Evolutionary conservation across 2,888 invertebrate species (phyloP).

Genomic region (Megamerina dolium): DNA sequence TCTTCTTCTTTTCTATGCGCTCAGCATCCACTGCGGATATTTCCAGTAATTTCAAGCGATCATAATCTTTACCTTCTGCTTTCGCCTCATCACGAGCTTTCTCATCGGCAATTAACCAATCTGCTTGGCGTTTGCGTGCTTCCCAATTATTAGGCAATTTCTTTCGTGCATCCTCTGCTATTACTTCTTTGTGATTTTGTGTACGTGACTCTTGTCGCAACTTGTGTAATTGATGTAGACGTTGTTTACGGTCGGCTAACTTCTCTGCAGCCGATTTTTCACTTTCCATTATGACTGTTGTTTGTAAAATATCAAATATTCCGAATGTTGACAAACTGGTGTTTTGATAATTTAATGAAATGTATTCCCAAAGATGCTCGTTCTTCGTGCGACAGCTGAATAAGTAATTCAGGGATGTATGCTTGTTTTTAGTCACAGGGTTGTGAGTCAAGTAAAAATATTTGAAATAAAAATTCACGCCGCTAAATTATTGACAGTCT

Average conservation of each 20-base stretch:
- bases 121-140: conserved; percentile 81
- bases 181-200: conserved; percentile 90
- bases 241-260: conserved; percentile 70
- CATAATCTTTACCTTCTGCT: conserved; percentile 79
- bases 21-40: conserved; percentile 90
- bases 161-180: conserved; percentile 90
- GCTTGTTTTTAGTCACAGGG: too few species aligned
- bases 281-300: conserved; percentile 19
- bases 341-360: too few species aligned
- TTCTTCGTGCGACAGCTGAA: too few species aligned
- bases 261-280: conserved; percentile 51
- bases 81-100: conserved; percentile 71
- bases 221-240: conserved; percentile 65
- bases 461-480: too few species aligned
- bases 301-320: too few species aligned
- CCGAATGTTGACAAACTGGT: too few species aligned
- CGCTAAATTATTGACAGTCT: too few species aligned
- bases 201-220: conserved; percentile 84
- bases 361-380: too few species aligned
- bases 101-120: conserved; percentile 90
- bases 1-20: conserved; percentile 72
- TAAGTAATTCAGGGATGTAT: too few species aligned
- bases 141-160: conserved; percentile 93
- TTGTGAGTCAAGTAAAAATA: too few species aligned
- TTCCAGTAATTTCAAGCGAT: conserved; percentile 78